A percentile compares a stretch with the other conserved stretches of the same genome.
Evolutionary conservation across 1,140 invertebrate genomes (phyloP).

Genomic region (Idris sp.): DNA sequence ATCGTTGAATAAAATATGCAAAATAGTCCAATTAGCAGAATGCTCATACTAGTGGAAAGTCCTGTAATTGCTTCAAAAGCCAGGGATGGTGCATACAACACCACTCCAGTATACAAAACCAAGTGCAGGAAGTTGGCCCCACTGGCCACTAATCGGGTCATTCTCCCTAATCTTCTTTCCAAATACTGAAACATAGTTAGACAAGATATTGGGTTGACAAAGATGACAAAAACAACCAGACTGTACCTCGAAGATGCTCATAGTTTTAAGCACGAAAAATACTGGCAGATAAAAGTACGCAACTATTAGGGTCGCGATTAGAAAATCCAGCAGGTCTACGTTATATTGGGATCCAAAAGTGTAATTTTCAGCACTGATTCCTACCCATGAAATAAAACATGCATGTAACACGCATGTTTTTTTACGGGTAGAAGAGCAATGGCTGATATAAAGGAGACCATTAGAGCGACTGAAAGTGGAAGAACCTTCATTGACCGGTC

Average conservation of each 20-base stretch:
- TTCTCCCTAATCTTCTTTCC: conserved; percentile 87
- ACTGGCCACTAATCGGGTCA: conserved; percentile 84
- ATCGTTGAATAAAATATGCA: conserved; percentile 94
- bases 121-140: conserved; percentile 88
- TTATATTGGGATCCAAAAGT: conserved; percentile 88
- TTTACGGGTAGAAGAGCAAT: conserved; percentile 93
- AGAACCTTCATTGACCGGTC: conserved; percentile 86
- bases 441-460: conserved; percentile 97
- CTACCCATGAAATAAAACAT: no score
- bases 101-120: conserved; percentile 94
- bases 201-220: no score
- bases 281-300: conserved; percentile 93
- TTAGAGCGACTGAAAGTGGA: conserved; percentile 91
- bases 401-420: no score
- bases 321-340: conserved; percentile 86
- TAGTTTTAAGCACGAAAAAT: conserved; percentile 89
- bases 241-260: conserved; percentile 91
- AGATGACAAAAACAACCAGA: no score
- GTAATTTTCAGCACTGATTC: conserved; percentile 91
- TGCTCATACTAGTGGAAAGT: conserved; percentile 85
- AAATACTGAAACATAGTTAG: conserved; percentile 83
- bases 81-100: conserved; percentile 94
- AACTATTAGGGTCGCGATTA: conserved; percentile 87
- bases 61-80: conserved; percentile 94
- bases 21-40: conserved; percentile 86